Conservation (phyloP, 2,888 invertebrate genomes). For the Erpobdella octoculata region DNA sequence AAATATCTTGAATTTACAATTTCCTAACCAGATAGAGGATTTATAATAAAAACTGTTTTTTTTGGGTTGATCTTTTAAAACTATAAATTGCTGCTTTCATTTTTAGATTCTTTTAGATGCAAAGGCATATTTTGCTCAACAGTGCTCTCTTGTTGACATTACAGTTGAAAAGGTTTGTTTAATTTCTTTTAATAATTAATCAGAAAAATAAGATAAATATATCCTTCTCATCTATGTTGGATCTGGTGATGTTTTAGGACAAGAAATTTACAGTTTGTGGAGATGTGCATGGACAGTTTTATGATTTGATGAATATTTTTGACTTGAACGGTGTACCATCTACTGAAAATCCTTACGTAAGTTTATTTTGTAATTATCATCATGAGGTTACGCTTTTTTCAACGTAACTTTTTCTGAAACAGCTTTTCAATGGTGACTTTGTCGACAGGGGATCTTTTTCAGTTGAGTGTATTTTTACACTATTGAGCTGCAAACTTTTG, state of each 20-base stretch:
- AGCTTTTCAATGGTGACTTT: slow-evolving; percentile 96
- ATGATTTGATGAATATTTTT: slow-evolving; percentile 95
- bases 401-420: too few relatives aligned
- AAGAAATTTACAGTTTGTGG: slow-evolving; percentile 95
- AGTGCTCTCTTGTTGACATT: slow-evolving; percentile 83
- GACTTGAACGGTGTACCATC: slow-evolving; percentile 91
- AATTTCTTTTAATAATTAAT: not conserved
- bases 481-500: slow-evolving; percentile 90
- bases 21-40: too few relatives aligned
- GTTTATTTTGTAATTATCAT: not conserved
- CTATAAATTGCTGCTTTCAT: slow-evolving; percentile 30
- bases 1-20: too few relatives aligned
- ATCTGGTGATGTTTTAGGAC: slow-evolving; percentile 55
- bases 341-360: slow-evolving; percentile 81
- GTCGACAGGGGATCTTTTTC: slow-evolving; percentile 98
- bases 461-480: slow-evolving; percentile 93
- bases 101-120: slow-evolving; percentile 81
- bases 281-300: slow-evolving; percentile 97
- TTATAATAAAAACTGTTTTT: too few relatives aligned
- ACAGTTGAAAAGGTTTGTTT: slow-evolving; percentile 63
- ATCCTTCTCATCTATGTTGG: too few relatives aligned
- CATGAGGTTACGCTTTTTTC: not conserved
- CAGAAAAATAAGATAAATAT: too few relatives aligned
- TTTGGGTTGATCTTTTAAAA: too few relatives aligned
- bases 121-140: slow-evolving; percentile 71